These are phyloP conservation scores for Argynnis bischoffii DNA, from an alignment of 2,888 invertebrate species.

Conservation along the genomic window DNA sequence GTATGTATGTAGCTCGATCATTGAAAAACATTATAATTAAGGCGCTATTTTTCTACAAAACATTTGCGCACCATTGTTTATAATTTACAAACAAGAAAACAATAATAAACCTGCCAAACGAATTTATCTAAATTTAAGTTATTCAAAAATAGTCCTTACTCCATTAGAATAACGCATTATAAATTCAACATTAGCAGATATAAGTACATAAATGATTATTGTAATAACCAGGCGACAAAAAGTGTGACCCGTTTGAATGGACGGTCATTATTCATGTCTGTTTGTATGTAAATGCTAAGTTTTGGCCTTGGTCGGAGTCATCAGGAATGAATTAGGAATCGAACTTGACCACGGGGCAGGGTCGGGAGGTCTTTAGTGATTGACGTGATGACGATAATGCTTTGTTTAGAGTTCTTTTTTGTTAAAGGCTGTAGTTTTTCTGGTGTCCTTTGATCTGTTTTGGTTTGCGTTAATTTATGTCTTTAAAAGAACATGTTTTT, in stretches of 20 bases:
- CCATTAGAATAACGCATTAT: constrained; percentile 15
- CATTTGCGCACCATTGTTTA: too few species aligned
- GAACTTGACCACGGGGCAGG: constrained; percentile 75
- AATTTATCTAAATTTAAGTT: background rate
- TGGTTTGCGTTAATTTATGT: background rate
- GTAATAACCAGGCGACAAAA: constrained; percentile 58
- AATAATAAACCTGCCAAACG: constrained; percentile 29
- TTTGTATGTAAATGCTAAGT: constrained; percentile 72
- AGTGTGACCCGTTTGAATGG: constrained; percentile 53
- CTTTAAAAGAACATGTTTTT: background rate
- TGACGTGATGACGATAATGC: constrained; percentile 58
- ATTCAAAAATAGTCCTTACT: constrained; percentile 22
- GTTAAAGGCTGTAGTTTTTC: constrained; percentile 38
- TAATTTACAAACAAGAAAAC: constrained; percentile 19
- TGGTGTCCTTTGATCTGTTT: constrained; percentile 6
- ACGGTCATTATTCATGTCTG: constrained; percentile 68
- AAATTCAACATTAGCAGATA: constrained; percentile 16
- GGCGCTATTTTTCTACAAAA: too few species aligned
- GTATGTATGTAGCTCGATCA: too few species aligned
- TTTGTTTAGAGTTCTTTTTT: constrained; percentile 48
- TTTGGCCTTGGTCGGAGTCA: constrained; percentile 61
- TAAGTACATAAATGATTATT: constrained; percentile 38
- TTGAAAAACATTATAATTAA: too few species aligned
- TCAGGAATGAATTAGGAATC: constrained; percentile 71
- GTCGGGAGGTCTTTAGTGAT: constrained; percentile 61